Conservation (phyloP, 2,797 vertebrate genomes). For the Pseudopleuronectes americanus region DNA sequence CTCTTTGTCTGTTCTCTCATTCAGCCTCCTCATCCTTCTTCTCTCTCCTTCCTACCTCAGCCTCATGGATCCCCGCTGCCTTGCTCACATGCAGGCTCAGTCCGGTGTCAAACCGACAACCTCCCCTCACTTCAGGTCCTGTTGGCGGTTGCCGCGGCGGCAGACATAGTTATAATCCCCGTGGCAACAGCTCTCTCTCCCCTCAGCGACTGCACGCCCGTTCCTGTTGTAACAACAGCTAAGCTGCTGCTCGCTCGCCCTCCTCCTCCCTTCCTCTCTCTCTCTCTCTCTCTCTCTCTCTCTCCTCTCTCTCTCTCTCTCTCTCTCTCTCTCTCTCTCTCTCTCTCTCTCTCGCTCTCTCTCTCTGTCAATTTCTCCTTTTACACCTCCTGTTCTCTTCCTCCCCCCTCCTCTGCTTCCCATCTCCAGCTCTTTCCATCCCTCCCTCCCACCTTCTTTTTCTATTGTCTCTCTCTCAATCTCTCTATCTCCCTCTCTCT, state of each 20-base stretch:
- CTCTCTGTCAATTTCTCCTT: too few relatives aligned
- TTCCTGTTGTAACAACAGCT: constrained; percentile 49
- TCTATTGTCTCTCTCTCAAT: background rate
- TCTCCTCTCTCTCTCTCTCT: background rate
- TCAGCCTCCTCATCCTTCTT: background rate
- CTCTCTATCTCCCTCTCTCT: too few relatives aligned
- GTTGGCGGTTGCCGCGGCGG: constrained; percentile 38
- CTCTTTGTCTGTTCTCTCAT: constrained; percentile 14
- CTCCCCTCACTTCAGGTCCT: constrained; percentile 33
- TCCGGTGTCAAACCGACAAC: constrained; percentile 1
- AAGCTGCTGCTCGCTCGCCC: constrained; percentile 30
- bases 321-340: background rate
- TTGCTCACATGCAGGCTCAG: constrained; percentile 40
- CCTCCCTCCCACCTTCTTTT: background rate
- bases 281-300: background rate
- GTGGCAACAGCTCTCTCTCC: constrained; percentile 52
- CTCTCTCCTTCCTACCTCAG: constrained; percentile 15
- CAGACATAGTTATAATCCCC: constrained; percentile 59
- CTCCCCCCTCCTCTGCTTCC: constrained; percentile 10
- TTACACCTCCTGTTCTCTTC: background rate
- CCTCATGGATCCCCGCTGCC: constrained; percentile 26
- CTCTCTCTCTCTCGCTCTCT: background rate
- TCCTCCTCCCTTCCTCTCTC: background rate
- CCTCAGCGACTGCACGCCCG: constrained; percentile 28
- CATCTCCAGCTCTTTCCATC: background rate